phyloP scores from a whole-genome alignment of 1,140 invertebrate genomes.

The Papilio glaucus region DNA sequence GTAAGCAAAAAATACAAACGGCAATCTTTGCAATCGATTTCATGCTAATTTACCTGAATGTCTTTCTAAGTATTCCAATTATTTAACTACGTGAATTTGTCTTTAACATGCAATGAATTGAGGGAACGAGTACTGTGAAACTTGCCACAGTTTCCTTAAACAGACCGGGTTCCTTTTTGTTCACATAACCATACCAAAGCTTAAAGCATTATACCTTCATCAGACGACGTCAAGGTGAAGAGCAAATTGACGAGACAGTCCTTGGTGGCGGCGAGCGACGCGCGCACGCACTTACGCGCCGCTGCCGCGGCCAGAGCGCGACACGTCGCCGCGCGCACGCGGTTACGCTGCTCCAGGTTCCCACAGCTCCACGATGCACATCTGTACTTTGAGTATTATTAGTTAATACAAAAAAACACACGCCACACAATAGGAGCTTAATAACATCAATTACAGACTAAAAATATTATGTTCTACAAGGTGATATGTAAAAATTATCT shows the following conservation, averaged over 20 bases:
- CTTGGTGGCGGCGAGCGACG: conserved; percentile 59
- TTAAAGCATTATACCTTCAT: conserved; percentile 49
- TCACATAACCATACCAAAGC: not conserved
- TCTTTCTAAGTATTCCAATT: too few species aligned
- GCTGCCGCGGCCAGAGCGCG: conserved; percentile 55
- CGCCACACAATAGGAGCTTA: not conserved
- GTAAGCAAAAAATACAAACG: too few species aligned
- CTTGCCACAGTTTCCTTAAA: too few species aligned
- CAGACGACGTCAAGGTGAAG: conserved; percentile 50
- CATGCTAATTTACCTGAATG: too few species aligned
- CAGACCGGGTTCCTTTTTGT: too few species aligned
- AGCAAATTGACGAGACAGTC: conserved; percentile 69
- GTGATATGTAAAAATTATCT: too few species aligned
- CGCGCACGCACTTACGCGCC: conserved; percentile 59
- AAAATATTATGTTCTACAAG: too few species aligned
- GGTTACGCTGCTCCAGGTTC: conserved; percentile 3
- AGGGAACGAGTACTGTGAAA: too few species aligned
- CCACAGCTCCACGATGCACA: conserved; percentile 51
- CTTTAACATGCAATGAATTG: too few species aligned
- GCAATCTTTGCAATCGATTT: too few species aligned
- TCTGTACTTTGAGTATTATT: conserved; percentile 43
- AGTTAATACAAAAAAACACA: not conserved
- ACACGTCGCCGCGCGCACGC: conserved; percentile 51
- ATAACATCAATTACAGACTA: too few species aligned
- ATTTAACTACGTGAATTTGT: too few species aligned